Conservation (phyloP, 2,113 vertebrate species). For the Saimiri boliviensis region DNA sequence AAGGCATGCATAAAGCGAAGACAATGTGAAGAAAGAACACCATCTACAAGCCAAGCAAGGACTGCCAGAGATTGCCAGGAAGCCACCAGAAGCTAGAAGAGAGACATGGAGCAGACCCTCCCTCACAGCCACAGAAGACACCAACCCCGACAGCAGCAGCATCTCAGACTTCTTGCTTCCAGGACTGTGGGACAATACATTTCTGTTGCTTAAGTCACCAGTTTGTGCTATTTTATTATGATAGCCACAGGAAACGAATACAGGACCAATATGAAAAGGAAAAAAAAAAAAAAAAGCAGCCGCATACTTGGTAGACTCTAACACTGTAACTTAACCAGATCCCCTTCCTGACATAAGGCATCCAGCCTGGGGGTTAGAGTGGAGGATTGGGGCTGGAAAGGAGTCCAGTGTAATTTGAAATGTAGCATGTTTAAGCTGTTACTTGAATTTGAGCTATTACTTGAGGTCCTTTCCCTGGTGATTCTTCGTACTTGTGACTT, state of each 20-base stretch:
- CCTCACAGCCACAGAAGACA: not conserved
- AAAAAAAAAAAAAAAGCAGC: not conserved
- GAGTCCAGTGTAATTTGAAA: not conserved
- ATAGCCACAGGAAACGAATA: not conserved
- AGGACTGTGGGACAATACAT: rapidly evolving
- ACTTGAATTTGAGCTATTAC: not conserved
- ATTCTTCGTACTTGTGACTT: not conserved
- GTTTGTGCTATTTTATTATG: not conserved
- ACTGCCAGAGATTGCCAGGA: not conserved
- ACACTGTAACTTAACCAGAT: not conserved
- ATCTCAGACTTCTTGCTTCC: not conserved
- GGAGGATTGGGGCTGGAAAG: not conserved
- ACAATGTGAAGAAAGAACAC: not conserved
- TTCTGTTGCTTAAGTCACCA: not conserved
- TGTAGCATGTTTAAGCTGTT: not conserved
- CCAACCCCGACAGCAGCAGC: too few relatives aligned
- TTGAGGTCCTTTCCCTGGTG: not conserved
- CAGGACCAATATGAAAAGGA: not conserved
- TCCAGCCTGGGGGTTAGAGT: not conserved
- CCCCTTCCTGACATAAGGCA: not conserved
- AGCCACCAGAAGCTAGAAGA: not conserved
- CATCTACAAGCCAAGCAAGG: not conserved
- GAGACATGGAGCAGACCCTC: rapidly evolving
- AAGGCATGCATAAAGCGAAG: not conserved
- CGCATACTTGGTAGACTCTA: rapidly evolving